Percentiles rank a stretch among this genome's conserved stretches.
These are phyloP conservation scores for Centruroides vittatus DNA, from an alignment of 1,140 invertebrate genomes.

Conservation along the genomic window DNA sequence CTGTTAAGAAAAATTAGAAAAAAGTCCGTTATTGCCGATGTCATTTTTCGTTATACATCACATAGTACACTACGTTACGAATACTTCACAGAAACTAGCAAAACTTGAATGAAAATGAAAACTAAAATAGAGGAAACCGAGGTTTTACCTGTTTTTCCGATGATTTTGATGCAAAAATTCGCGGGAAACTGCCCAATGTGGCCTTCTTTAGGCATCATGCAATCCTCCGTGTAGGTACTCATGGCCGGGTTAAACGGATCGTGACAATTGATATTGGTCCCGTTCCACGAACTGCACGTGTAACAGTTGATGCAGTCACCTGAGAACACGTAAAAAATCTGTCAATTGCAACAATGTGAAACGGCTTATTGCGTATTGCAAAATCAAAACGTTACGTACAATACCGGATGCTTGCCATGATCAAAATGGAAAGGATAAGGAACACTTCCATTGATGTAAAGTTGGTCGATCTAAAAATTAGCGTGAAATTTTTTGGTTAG, in stretches of 20 bases:
- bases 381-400: too few relatives aligned
- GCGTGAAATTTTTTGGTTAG: too few relatives aligned
- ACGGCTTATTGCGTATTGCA: too few relatives aligned
- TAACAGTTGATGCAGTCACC: constrained; percentile 39
- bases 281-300: constrained; percentile 41
- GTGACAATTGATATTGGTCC: constrained; percentile 38
- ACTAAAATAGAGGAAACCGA: neutral
- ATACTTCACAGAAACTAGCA: too few relatives aligned
- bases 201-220: constrained; percentile 39
- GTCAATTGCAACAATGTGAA: too few relatives aligned
- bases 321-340: neutral
- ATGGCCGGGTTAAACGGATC: constrained; percentile 40
- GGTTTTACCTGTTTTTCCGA: constrained; percentile 32
- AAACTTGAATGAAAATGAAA: too few relatives aligned
- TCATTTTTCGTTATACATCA: neutral
- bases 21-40: neutral
- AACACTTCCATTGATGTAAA: too few relatives aligned
- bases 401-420: too few relatives aligned
- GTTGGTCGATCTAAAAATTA: too few relatives aligned
- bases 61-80: neutral
- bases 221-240: constrained; percentile 34
- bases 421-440: too few relatives aligned
- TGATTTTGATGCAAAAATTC: constrained; percentile 44
- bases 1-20: constrained; percentile 15
- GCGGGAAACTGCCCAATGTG: constrained; percentile 43